Evolutionary conservation across 2,888 invertebrate genomes (phyloP), one percentile per base, ranked within the genome.

Genomic region (Hesperia comma): DNA sequence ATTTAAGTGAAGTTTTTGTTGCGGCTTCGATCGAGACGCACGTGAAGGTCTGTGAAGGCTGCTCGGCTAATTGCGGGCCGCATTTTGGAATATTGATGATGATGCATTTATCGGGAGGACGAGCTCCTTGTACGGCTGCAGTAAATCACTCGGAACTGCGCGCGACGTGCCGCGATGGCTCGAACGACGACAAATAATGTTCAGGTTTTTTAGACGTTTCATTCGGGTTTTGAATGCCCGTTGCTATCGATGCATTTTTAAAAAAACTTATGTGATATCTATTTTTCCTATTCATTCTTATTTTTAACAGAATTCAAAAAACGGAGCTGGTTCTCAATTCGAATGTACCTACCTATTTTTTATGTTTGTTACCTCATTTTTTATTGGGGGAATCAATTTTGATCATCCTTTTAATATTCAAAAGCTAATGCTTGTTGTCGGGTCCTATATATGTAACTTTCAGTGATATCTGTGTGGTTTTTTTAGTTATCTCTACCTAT

Each of bases 31-130:
- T 80, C 86, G 82, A 12, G 43, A 83, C 82, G 86, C 79, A 85
- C 88, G 89, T 84, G 90, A 87, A 85, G 88, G 88, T 88, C 84
- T 87, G 87, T 82, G 90, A 90, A 90, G 92, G 91, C 85, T 89
- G 82, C 79, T 77, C 86, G 81, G 91, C 91, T 92, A 92, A 92
- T 92, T 92, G 90, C 91, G 83, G 86, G 87, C 87, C 84, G 90
- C 92, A 91, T 92, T 92, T 92, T 89, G 90, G 92, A 92, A 92
- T 92, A 92, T 92, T 92, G 92, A 92, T 92, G 89, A 90, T 90
- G 89, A 88, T 88, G 84, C 85, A 90, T 91, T 90, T 91, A 92
- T 91, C 90, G 88, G 84, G 88, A 88, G 88, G 88, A 90, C 92
- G 83, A 85, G 84, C 80, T 75, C 92, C 92, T 83, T 92, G 86